Evolutionary conservation across 2,888 invertebrate species (phyloP).

Genomic region (Hirtodrosophila alboralis): DNA sequence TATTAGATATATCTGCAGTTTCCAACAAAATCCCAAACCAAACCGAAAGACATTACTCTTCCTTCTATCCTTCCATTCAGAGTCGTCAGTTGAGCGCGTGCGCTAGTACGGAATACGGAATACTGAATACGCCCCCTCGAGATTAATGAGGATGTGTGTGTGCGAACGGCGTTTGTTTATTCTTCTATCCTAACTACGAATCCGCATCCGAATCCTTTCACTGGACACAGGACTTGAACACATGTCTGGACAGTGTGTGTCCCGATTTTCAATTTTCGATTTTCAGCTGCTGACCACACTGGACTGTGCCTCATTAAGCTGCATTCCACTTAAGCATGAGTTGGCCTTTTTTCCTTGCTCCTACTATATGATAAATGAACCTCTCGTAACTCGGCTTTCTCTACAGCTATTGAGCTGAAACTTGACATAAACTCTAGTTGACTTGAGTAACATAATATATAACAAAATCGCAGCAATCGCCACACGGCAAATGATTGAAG

Average conservation of each 20-base stretch:
- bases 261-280: slow-evolving; percentile 56
- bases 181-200: slow-evolving; percentile 8
- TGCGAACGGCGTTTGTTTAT: slow-evolving; percentile 60
- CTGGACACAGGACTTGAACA: slow-evolving; percentile 31
- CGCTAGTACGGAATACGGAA: slow-evolving; percentile 59
- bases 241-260: slow-evolving; percentile 29
- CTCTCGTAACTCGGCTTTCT: slow-evolving; percentile 9
- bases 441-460: slow-evolving; percentile 3
- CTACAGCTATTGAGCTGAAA: slow-evolving; percentile 18
- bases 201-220: slow-evolving; percentile 65
- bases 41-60: slow-evolving; percentile 19
- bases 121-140: slow-evolving; percentile 75
- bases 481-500: slow-evolving; percentile 1
- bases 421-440: slow-evolving; percentile 1
- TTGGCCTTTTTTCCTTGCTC: slow-evolving; percentile 52
- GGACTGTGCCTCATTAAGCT: slow-evolving; percentile 57
- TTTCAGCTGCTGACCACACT: slow-evolving; percentile 74
- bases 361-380: slow-evolving; percentile 38
- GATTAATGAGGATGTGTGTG: slow-evolving; percentile 72
- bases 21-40: slow-evolving; percentile 14
- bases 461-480: slow-evolving; percentile 22
- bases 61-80: no score
- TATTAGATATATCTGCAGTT: slow-evolving; percentile 47
- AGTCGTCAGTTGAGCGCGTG: slow-evolving; percentile 51
- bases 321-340: slow-evolving; percentile 73